phyloP scores from a whole-genome alignment of 2,113 vertebrate species.

The Clarias macrocephalus region DNA sequence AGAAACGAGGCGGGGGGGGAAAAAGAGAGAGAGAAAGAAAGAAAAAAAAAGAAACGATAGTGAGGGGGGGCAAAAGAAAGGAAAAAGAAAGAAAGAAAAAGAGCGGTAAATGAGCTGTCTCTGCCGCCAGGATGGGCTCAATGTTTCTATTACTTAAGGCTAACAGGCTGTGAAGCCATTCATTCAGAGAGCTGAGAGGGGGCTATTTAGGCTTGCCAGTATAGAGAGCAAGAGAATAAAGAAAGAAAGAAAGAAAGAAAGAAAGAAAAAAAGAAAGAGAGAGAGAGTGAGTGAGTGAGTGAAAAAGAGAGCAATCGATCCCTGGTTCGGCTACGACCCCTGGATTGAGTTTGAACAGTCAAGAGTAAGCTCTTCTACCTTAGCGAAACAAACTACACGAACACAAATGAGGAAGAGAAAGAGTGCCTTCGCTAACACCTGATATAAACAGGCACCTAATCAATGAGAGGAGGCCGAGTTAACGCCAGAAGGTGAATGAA shows the following conservation, averaged over 20 bases:
- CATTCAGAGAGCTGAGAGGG: constrained; percentile 86
- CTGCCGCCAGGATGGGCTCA: constrained; percentile 91
- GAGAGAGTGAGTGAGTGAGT: constrained; percentile 62
- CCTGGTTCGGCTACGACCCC: constrained; percentile 71
- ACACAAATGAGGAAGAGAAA: constrained; percentile 80
- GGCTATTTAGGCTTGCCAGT: constrained; percentile 81
- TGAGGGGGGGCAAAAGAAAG: constrained; percentile 41
- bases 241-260: constrained; percentile 56
- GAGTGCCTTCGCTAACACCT: constrained; percentile 78
- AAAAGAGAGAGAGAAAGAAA: constrained; percentile 55
- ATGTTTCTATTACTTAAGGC: constrained; percentile 98
- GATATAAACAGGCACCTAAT: constrained; percentile 91
- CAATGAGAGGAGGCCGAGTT: constrained; percentile 81
- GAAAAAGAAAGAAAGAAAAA: constrained; percentile 65
- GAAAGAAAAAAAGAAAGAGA: not conserved
- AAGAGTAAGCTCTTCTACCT: constrained; percentile 71
- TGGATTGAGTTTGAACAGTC: constrained; percentile 64
- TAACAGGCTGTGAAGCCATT: constrained; percentile 98
- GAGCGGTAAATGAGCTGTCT: constrained; percentile 97
- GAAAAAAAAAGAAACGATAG: constrained; percentile 56
- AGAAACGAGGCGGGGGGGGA: constrained; percentile 61
- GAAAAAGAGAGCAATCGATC: constrained; percentile 70
- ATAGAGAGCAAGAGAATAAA: constrained; percentile 15
- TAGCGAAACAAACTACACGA: constrained; percentile 67
- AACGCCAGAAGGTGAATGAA: constrained; percentile 54